Base-by-base conservation (phyloP, 2,888 invertebrate species). In the Lasiommata megera region DNA sequence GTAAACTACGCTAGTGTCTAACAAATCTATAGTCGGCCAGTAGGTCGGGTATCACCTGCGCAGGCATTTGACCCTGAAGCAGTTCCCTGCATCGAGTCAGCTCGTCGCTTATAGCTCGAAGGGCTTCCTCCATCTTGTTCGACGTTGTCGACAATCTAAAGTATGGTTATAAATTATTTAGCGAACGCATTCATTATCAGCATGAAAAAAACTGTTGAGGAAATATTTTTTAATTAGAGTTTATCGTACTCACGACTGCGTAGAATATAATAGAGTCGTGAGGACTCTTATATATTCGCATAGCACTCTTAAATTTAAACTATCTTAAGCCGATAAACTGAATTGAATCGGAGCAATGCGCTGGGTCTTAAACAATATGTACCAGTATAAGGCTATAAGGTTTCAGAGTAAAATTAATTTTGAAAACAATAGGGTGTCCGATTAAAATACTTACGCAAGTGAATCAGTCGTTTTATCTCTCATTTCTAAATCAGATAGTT, bases 51-150 rank as follows among this genome's bases (percentile, higher is more conserved):
- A 47, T 52, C 52, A 37, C 48, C 37, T 37, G 47, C 11, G 28
- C 41, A 11, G 46, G 54, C 12, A 51, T 8, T 11, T 51, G 51
- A 23, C 50, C 51, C 28, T 60, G 66, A 36, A 84, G 73, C 55
- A 88, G 67, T 1, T 57, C 53, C n/a, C 73, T 71, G 62, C 85
- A 86, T 1, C 77, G 76, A 9, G 69, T 65, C 61, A 87, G 59
- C 70, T 88, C 85, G 1, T 73, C 69, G 3, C 73, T 61, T 47
- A 86, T 75, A 6, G 78, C 73, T 0, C 68, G 66, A 12, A 88
- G 68, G 0, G 83, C 73, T 6, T 68, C 74, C 51, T 83, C 76
- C 79, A 85, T 76, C 34, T 73, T 73, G 43, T 72, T 62, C 0
- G 69, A 28, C 0, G 70, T 57, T 0, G 70, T 55, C 18, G 61